These are phyloP conservation scores for Zygaena filipendulae DNA, from an alignment of 2,888 invertebrate genomes.

Conservation along the genomic window DNA sequence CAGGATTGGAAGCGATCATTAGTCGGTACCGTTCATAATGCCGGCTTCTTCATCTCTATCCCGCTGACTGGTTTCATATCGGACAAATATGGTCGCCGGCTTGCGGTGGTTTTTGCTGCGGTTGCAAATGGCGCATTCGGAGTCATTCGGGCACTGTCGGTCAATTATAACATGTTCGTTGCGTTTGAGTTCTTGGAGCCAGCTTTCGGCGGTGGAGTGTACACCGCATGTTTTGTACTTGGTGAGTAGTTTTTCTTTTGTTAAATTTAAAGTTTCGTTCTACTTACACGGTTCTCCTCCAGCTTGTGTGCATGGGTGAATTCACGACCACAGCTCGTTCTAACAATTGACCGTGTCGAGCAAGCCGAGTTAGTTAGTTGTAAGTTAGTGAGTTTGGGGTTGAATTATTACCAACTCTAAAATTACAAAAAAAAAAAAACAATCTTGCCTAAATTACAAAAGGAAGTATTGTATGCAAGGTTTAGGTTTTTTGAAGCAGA, in stretches of 20 bases:
- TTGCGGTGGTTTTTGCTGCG: slow-evolving; percentile 67
- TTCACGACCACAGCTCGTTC: too few species aligned
- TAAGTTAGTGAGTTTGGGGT: too few species aligned
- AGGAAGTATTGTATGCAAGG: too few species aligned
- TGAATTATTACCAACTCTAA: too few species aligned
- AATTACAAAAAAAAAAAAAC: too few species aligned
- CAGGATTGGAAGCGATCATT: slow-evolving; percentile 79
- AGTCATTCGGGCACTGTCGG: slow-evolving; percentile 65
- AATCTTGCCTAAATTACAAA: too few species aligned
- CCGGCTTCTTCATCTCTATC: slow-evolving; percentile 79
- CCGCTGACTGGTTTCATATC: slow-evolving; percentile 77
- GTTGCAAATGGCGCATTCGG: slow-evolving; percentile 67
- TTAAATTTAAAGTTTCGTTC: neutral
- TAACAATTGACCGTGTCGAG: too few species aligned
- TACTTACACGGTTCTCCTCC: too few species aligned
- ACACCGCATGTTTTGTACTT: slow-evolving; percentile 70
- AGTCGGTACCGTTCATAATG: slow-evolving; percentile 79
- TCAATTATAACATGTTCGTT: slow-evolving; percentile 68
- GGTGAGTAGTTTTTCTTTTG: slow-evolving; percentile 42
- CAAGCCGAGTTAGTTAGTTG: too few species aligned
- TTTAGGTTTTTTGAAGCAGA: too few species aligned
- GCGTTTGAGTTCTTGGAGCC: slow-evolving; percentile 70
- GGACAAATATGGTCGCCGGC: slow-evolving; percentile 74
- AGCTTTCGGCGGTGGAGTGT: slow-evolving; percentile 66
- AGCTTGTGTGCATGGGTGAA: too few species aligned